Percentiles rank a stretch among this genome's conserved stretches.
These are phyloP conservation scores for Ochropacha duplaris DNA, from an alignment of 2,888 invertebrate species.

Conservation along the genomic window DNA sequence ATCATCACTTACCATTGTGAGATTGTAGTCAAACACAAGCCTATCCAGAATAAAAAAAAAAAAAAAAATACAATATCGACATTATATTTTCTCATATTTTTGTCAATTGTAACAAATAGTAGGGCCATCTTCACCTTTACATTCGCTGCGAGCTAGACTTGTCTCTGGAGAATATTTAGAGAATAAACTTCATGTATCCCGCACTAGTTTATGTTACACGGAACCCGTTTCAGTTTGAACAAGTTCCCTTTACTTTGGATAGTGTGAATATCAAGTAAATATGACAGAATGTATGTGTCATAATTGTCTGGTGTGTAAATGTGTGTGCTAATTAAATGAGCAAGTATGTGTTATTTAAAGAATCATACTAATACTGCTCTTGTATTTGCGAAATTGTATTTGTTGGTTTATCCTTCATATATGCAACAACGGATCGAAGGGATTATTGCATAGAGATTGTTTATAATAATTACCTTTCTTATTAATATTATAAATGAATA, in stretches of 20 bases:
- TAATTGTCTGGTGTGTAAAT: constrained; percentile 3
- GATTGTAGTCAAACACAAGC: too few relatives aligned
- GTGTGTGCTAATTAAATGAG: background rate
- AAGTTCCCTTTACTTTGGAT: constrained; percentile 54
- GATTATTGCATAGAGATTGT: too few relatives aligned
- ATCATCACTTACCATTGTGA: too few relatives aligned
- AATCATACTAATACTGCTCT: too few relatives aligned
- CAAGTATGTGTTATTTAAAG: background rate
- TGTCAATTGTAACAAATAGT: constrained; percentile 31
- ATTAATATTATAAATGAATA: too few relatives aligned
- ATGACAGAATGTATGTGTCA: constrained; percentile 22
- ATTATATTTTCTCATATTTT: too few relatives aligned
- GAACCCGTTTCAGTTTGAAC: constrained; percentile 59
- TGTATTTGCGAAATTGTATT: too few relatives aligned
- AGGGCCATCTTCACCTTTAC: constrained; percentile 39
- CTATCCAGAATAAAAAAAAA: too few relatives aligned
- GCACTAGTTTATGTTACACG: constrained; percentile 64
- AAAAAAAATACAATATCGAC: too few relatives aligned
- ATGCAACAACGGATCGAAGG: too few relatives aligned
- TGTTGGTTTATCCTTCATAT: too few relatives aligned
- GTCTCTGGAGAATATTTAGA: constrained; percentile 76
- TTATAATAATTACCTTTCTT: too few relatives aligned
- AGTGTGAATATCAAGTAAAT: constrained; percentile 27
- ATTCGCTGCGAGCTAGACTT: constrained; percentile 48
- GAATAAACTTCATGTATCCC: constrained; percentile 75